Evolutionary conservation across 2,888 invertebrate genomes (phyloP).

Genomic region (Agriotes lineatus): DNA sequence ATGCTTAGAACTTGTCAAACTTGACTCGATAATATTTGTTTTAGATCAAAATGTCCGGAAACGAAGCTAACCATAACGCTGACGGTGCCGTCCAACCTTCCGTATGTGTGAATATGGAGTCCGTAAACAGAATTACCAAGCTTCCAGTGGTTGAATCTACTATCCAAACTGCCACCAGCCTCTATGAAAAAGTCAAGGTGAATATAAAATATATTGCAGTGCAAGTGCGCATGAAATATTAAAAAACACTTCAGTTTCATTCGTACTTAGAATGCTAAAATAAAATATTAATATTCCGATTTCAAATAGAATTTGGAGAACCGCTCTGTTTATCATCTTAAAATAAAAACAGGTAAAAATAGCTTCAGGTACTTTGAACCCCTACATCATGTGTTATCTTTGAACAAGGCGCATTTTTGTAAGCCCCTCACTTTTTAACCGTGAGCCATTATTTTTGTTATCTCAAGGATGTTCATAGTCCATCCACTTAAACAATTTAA

Average conservation of each 20-base stretch:
- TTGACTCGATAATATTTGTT: slow-evolving; percentile 3
- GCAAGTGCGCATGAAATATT: too few relatives aligned
- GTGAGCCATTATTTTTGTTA: background rate
- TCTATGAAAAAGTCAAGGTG: slow-evolving; percentile 73
- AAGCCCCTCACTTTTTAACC: background rate
- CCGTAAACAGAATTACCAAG: slow-evolving; percentile 70
- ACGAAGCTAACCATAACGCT: slow-evolving; percentile 34
- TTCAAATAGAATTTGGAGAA: background rate
- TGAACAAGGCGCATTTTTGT: background rate
- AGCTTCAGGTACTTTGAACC: slow-evolving; percentile 12
- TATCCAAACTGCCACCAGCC: slow-evolving; percentile 69
- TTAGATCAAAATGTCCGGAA: slow-evolving; percentile 49
- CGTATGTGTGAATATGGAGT: slow-evolving; percentile 65
- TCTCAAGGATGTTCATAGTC: background rate
- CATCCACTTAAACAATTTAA: slow-evolving; percentile 17
- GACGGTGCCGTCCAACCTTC: background rate
- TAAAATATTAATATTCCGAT: background rate
- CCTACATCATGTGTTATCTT: slow-evolving; percentile 2
- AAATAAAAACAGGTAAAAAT: slow-evolving; percentile 4
- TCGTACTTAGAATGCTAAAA: too few relatives aligned
- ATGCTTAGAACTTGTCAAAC: too few relatives aligned
- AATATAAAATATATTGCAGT: too few relatives aligned
- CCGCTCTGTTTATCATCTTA: background rate
- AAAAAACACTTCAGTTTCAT: too few relatives aligned
- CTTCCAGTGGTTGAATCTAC: slow-evolving; percentile 71